Evolutionary conservation across 2,797 vertebrate species (phyloP).

Genomic region (Trematomus bernacchii): DNA sequence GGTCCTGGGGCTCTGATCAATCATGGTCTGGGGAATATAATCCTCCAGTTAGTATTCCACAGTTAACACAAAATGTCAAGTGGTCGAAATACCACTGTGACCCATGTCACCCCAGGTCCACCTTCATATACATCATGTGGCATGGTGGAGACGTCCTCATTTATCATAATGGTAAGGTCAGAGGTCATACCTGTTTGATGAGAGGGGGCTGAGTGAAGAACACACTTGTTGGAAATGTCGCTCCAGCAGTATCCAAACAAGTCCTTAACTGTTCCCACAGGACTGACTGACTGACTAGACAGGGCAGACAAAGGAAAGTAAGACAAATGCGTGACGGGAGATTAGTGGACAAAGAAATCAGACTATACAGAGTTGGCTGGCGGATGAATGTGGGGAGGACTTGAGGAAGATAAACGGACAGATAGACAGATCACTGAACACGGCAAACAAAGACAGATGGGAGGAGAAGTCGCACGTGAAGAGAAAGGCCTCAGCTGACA

Average conservation of each 20-base stretch:
- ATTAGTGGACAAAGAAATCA: slow-evolving; percentile 64
- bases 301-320: slow-evolving; percentile 44
- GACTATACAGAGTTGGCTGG: slow-evolving; percentile 40
- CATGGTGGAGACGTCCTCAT: slow-evolving; percentile 29
- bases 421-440: slow-evolving; percentile 81
- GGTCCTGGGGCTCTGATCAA: slow-evolving; percentile 29
- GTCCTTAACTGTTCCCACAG: slow-evolving; percentile 50
- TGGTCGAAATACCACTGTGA: slow-evolving; percentile 42
- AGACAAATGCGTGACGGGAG: slow-evolving; percentile 72
- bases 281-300: slow-evolving; percentile 50
- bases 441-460: slow-evolving; percentile 81
- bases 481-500: slow-evolving; percentile 68
- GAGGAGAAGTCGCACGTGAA: slow-evolving; percentile 62
- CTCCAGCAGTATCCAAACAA: slow-evolving; percentile 34
- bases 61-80: slow-evolving; percentile 41
- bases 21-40: slow-evolving; percentile 20
- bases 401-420: slow-evolving; percentile 80
- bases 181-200: slow-evolving; percentile 39
- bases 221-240: not conserved
- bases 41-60: slow-evolving; percentile 47
- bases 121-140: slow-evolving; percentile 50
- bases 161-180: slow-evolving; percentile 47
- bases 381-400: slow-evolving; percentile 64
- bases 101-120: slow-evolving; percentile 16
- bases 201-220: slow-evolving; percentile 32